Evolutionary conservation across 2,888 invertebrate genomes (phyloP), one percentile per base, ranked within the genome.

Genomic region (Therioaphis trifolii): DNA sequence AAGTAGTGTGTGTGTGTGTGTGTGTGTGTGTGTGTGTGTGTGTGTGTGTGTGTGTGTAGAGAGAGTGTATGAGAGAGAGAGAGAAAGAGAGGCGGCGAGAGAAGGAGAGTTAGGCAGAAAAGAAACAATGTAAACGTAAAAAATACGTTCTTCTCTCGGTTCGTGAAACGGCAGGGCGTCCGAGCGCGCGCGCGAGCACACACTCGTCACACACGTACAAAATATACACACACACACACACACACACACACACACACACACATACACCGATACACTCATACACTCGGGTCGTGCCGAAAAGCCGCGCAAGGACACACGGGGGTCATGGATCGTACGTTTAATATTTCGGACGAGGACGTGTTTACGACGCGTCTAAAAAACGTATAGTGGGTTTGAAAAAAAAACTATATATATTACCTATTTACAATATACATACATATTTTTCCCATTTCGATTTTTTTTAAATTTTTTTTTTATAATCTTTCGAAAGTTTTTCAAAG

Each of bases 161-260:
- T 74, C 82, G 82, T 82, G 82, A 82, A 82, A 82, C 82, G 82
- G 82, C 82, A 82, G 82, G 82, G 82, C 74, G 82, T 82, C 82
- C 82, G 63, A 15, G 14, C 71, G 12, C 52, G 27, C 43, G 14
- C 63, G 18, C 52, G 24, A 61, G 27, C 55, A 11, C 3, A 5
- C 35, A 7, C 7, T 35, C 35, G 7, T 27, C 46, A 18, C 24
- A 72, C 27, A 18, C 29, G 14, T 21, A n/a, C 27, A 18, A n/a
- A n/a, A n/a, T n/a, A n/a, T n/a, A 43, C 29, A 66, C 21, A 27
- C 46, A 46, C 46, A 18, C 24, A 72, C 27, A 18, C 29, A 15
- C 46, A n/a, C 27, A 18, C 35, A 11, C 29, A 14, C 21, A 46
- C 21, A 46, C 46, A 63, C n/a, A 27, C 46, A 43, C 21, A 24